Conservation (phyloP, 2,888 invertebrate genomes). For the Drosophila diplacantha region DNA sequence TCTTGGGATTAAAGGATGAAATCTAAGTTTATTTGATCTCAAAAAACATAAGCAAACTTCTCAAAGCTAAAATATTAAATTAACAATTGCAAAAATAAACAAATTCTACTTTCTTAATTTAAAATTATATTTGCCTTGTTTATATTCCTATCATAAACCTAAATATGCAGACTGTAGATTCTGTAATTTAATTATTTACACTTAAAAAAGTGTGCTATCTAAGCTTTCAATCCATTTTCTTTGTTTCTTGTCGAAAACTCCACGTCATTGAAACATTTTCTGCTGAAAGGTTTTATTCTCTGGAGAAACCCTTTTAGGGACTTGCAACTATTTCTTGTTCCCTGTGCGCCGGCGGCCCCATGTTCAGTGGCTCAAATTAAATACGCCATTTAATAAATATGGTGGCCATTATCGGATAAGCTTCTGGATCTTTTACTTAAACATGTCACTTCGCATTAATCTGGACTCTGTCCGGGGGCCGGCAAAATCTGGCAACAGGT, state of each 20-base stretch:
- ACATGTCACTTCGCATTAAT: conserved; percentile 76
- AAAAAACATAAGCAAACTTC: background rate
- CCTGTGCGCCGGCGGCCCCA: conserved; percentile 1
- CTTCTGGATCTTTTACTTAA: conserved; percentile 76
- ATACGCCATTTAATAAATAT: conserved; percentile 73
- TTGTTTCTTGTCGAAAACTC: background rate
- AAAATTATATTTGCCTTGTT: too few relatives aligned
- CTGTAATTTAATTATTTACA: background rate
- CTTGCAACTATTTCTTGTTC: background rate
- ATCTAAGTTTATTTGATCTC: background rate
- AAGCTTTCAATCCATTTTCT: too few relatives aligned
- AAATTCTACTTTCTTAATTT: too few relatives aligned
- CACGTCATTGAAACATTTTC: conserved; percentile 2
- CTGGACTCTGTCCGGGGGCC: conserved; percentile 41
- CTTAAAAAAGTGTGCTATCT: background rate
- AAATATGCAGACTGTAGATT: background rate
- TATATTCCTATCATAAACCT: background rate
- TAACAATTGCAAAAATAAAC: too few relatives aligned
- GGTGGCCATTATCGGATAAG: conserved; percentile 77
- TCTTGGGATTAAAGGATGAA: background rate
- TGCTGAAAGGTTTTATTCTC: conserved; percentile 3
- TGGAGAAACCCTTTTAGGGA: background rate
- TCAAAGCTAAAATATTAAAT: too few relatives aligned
- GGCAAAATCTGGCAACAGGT: conserved; percentile 18
- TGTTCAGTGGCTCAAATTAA: conserved; percentile 53